phyloP scores from a whole-genome alignment of 1,140 invertebrate species.

The Eumaeus atala region DNA sequence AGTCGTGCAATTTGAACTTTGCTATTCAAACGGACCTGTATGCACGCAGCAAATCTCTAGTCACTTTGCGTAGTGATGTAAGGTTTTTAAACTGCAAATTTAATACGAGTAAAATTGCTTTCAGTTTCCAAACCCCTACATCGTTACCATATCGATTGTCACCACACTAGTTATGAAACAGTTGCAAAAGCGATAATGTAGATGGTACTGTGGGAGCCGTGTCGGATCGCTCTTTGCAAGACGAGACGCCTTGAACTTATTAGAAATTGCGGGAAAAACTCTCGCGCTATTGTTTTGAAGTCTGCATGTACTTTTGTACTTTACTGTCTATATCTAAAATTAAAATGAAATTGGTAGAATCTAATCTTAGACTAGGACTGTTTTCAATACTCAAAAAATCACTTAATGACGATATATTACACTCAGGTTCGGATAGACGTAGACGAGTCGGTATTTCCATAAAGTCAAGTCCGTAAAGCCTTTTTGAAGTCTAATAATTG shows the following conservation, averaged over 20 bases:
- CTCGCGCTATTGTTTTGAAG: not conserved
- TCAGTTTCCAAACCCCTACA: slow-evolving; percentile 14
- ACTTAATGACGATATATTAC: too few relatives aligned
- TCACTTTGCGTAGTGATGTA: not conserved
- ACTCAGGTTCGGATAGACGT: too few relatives aligned
- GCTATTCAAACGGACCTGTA: too few relatives aligned
- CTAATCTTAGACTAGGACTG: too few relatives aligned
- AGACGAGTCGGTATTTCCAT: too few relatives aligned
- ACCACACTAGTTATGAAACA: slow-evolving; percentile 16
- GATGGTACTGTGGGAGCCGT: slow-evolving; percentile 23
- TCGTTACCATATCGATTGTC: slow-evolving; percentile 19
- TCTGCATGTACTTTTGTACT: not conserved
- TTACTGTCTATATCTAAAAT: not conserved
- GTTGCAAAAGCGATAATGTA: slow-evolving; percentile 19
- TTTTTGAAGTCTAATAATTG: too few relatives aligned
- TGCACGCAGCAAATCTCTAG: too few relatives aligned
- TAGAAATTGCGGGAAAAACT: slow-evolving; percentile 28
- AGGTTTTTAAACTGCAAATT: slow-evolving; percentile 9
- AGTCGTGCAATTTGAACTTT: too few relatives aligned
- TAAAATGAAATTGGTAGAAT: too few relatives aligned
- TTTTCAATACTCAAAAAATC: too few relatives aligned
- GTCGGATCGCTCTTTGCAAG: slow-evolving; percentile 19
- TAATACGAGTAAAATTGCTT: slow-evolving; percentile 10
- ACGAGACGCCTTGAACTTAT: slow-evolving; percentile 30
- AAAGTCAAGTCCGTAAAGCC: too few relatives aligned